Conservation (phyloP, 2,888 invertebrate species). For the Unio delphinus region DNA sequence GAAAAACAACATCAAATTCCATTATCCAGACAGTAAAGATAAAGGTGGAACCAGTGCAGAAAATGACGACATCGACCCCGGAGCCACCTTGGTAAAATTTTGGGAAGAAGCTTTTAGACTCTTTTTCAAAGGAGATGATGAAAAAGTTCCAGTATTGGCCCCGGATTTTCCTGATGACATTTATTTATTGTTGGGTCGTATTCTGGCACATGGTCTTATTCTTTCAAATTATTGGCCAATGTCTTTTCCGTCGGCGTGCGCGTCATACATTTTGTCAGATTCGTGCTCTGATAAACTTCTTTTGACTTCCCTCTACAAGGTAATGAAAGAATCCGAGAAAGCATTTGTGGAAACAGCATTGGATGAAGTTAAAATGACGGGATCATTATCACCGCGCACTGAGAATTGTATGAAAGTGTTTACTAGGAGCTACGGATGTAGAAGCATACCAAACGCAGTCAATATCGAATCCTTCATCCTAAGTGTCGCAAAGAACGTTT, state of each 20-base stretch:
- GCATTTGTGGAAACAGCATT: conserved; percentile 33
- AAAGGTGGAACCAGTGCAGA: too few relatives aligned
- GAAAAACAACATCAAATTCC: too few relatives aligned
- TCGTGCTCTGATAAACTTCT: conserved; percentile 36
- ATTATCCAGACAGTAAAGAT: too few relatives aligned
- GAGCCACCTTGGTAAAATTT: conserved; percentile 36
- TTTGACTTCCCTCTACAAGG: conserved; percentile 37
- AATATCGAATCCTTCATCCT: conserved; percentile 31
- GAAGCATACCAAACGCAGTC: conserved; percentile 24
- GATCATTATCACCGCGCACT: conserved; percentile 23
- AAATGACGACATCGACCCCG: conserved; percentile 19
- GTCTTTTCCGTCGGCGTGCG: conserved; percentile 39
- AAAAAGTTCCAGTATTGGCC: conserved; percentile 35
- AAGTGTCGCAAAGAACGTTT: conserved; percentile 30
- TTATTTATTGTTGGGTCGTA: conserved; percentile 34
- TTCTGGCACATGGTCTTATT: conserved; percentile 45
- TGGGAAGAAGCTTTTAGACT: conserved; percentile 46
- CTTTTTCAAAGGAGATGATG: conserved; percentile 41
- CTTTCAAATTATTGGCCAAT: conserved; percentile 44
- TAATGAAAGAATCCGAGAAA: conserved; percentile 41
- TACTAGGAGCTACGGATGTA: conserved; percentile 38
- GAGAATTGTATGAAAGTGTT: conserved; percentile 34
- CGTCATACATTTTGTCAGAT: conserved; percentile 30
- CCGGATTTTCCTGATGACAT: conserved; percentile 31
- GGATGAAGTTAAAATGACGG: conserved; percentile 29